These are phyloP conservation scores for Lamprologus speciosus DNA, from an alignment of 2,113 vertebrate genomes.

Conservation along the genomic window DNA sequence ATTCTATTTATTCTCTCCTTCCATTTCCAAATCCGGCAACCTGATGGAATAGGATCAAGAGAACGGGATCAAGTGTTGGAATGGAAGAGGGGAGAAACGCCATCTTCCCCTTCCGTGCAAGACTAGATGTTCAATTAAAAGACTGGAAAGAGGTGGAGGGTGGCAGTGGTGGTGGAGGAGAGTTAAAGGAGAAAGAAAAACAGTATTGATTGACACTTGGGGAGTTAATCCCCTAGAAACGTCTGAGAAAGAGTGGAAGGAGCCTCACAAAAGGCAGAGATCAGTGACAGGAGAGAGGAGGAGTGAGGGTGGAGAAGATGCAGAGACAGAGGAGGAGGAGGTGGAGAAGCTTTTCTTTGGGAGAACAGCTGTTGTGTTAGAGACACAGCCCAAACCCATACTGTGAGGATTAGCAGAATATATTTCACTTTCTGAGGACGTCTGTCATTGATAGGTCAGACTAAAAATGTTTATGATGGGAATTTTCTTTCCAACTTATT, in stretches of 20 bases:
- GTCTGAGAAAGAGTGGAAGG: conserved; percentile 56
- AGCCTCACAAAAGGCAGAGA: conserved; percentile 58
- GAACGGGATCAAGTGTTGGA: background rate
- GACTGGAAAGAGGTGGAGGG: background rate
- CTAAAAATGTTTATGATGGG: background rate
- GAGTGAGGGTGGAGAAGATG: background rate
- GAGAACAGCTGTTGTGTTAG: conserved; percentile 21
- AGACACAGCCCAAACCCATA: background rate
- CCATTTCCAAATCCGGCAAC: conserved; percentile 29
- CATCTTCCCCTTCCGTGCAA: background rate
- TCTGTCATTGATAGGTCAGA: background rate
- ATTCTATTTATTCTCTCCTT: background rate
- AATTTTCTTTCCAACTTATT: background rate
- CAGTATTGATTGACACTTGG: conserved; percentile 68
- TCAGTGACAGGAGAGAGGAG: conserved; percentile 54
- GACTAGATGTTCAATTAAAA: background rate
- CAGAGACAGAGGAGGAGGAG: background rate
- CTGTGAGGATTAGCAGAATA: conserved; percentile 1
- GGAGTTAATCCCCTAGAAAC: conserved; percentile 66
- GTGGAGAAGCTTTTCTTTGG: background rate
- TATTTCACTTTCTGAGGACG: background rate
- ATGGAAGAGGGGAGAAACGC: background rate
- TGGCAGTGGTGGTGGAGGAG: background rate
- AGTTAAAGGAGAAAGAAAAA: conserved; percentile 28
- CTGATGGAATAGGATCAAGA: background rate